Evolutionary conservation across 2,888 invertebrate genomes (phyloP).

Genomic region (Chrysomela aeneicollis): DNA sequence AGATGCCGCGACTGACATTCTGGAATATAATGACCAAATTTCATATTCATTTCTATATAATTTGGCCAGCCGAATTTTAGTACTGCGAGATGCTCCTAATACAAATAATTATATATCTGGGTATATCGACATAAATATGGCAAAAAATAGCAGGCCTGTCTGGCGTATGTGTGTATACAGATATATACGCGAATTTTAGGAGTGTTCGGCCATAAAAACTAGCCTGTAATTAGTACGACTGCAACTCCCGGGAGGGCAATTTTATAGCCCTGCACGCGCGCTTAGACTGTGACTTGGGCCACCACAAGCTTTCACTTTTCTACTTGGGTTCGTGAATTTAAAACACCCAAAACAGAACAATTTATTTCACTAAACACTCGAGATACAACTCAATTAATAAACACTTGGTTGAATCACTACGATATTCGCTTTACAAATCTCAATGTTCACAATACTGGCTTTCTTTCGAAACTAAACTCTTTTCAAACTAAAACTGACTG

Average conservation of each 20-base stretch:
- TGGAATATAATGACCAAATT: conserved; percentile 3
- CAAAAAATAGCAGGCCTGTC: neutral
- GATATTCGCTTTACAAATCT: too few relatives aligned
- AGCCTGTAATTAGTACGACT: conserved; percentile 42
- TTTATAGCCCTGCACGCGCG: conserved; percentile 33
- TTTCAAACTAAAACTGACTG: too few relatives aligned
- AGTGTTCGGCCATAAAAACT: conserved; percentile 40
- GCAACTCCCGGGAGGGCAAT: conserved; percentile 40
- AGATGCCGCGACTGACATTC: too few relatives aligned
- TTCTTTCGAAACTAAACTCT: too few relatives aligned
- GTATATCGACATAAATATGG: neutral
- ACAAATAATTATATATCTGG: neutral
- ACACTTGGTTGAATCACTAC: too few relatives aligned
- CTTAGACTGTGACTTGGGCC: neutral
- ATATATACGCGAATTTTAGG: conserved; percentile 36
- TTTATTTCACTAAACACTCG: too few relatives aligned
- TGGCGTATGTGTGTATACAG: neutral
- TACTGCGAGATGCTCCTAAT: neutral
- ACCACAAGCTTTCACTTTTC: too few relatives aligned
- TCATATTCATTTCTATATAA: neutral
- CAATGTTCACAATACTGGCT: too few relatives aligned
- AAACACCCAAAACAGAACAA: too few relatives aligned
- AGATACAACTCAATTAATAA: too few relatives aligned
- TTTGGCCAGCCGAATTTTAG: neutral
- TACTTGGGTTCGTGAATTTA: too few relatives aligned